Conservation (phyloP, 2,797 vertebrate genomes). For the Anisognathus igniventris region DNA sequence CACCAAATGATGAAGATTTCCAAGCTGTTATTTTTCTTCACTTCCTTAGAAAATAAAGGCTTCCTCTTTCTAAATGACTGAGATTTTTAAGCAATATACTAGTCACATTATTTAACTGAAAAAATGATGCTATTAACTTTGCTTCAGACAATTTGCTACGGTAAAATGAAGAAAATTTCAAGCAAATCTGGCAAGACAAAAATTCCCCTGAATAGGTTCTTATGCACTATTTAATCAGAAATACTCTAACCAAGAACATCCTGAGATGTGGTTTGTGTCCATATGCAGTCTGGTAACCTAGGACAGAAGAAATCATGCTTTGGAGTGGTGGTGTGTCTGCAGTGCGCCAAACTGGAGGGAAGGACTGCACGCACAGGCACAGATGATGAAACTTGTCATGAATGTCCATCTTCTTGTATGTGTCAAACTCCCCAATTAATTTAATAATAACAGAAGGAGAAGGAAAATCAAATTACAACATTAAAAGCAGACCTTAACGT, state of each 20-base stretch:
- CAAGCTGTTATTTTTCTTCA: not conserved
- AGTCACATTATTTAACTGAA: not conserved
- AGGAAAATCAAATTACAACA: not conserved
- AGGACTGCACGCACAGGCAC: rapidly evolving
- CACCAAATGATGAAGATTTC: not conserved
- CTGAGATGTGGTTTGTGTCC: not conserved
- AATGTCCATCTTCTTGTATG: not conserved
- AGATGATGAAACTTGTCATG: not conserved
- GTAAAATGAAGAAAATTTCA: constrained; percentile 6
- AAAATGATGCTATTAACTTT: not conserved
- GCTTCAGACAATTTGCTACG: not conserved
- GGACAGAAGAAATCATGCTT: not conserved
- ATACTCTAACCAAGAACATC: not conserved
- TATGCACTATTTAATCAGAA: not conserved
- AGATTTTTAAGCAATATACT: not conserved
- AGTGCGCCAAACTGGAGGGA: not conserved
- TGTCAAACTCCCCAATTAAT: not conserved
- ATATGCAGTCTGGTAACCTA: not conserved
- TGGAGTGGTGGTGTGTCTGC: not conserved
- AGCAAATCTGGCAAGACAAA: not conserved
- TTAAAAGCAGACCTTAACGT: not conserved
- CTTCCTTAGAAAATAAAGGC: not conserved
- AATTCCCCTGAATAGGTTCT: not conserved
- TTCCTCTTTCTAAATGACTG: not conserved
- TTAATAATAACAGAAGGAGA: not conserved